Conservation (phyloP, 2,797 vertebrate species). For the Poeciliopsis infans region DNA sequence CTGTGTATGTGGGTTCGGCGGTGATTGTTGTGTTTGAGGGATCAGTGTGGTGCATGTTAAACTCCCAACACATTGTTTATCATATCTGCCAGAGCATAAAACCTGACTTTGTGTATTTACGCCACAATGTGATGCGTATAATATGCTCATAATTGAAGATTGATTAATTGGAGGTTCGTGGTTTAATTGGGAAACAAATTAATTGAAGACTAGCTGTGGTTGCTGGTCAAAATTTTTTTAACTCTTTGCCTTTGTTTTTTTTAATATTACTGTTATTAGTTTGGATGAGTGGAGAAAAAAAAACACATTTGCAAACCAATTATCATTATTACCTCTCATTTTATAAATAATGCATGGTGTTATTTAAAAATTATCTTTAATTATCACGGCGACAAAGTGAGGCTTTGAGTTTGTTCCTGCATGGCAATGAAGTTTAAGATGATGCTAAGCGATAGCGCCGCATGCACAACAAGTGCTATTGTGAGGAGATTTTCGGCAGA, state of each 20-base stretch:
- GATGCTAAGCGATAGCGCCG: slow-evolving; percentile 16
- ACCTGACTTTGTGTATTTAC: slow-evolving; percentile 49
- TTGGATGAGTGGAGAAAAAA: slow-evolving; percentile 10
- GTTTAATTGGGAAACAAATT: slow-evolving; percentile 38
- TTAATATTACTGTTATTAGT: slow-evolving; percentile 1
- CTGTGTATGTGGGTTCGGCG: slow-evolving; percentile 50
- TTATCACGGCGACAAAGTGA: slow-evolving; percentile 23
- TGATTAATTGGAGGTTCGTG: slow-evolving; percentile 26
- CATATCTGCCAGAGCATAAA: slow-evolving; percentile 42
- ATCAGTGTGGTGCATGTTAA: slow-evolving; percentile 61
- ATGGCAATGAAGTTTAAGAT: slow-evolving; percentile 23
- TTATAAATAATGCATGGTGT: slow-evolving; percentile 34
- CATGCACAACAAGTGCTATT: slow-evolving; percentile 28
- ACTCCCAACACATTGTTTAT: slow-evolving; percentile 45
- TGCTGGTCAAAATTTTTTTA: slow-evolving; percentile 1
- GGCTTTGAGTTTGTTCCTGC: slow-evolving; percentile 23
- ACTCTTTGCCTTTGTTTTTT: slow-evolving; percentile 11
- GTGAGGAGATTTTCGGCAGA: slow-evolving; percentile 27
- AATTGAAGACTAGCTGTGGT: slow-evolving; percentile 7
- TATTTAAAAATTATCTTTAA: slow-evolving; percentile 41
- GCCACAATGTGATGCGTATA: slow-evolving; percentile 30
- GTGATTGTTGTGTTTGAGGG: slow-evolving; percentile 55
- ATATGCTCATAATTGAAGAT: slow-evolving; percentile 40
- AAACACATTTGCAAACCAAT: slow-evolving; percentile 29
- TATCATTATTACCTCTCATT: slow-evolving; percentile 19